Conservation (phyloP, 2,888 invertebrate species). For the Rhabditoides inermis region DNA sequence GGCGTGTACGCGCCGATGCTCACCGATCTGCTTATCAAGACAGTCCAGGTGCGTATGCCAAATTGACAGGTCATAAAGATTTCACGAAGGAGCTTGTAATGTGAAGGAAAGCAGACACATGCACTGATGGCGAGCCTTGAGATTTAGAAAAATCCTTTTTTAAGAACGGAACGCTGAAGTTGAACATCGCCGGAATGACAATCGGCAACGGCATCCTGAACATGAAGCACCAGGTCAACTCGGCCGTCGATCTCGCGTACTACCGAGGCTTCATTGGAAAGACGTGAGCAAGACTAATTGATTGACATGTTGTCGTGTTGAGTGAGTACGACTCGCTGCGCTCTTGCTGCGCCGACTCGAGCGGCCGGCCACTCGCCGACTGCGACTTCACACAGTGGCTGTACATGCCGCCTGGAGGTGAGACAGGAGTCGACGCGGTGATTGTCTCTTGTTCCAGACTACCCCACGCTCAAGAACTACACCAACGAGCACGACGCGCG, state of each 20-base stretch:
- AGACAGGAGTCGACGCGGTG: no score
- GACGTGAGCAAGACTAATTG: no score
- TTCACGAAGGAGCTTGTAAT: no score
- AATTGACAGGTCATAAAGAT: no score
- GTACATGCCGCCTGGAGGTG: slow-evolving; percentile 17
- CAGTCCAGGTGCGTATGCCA: no score
- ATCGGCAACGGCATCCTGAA: slow-evolving; percentile 4
- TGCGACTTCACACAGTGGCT: slow-evolving; percentile 31
- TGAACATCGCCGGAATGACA: slow-evolving; percentile 1
- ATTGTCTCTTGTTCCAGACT: no score
- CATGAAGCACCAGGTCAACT: slow-evolving; percentile 2
- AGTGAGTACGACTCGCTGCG: slow-evolving; percentile 26
- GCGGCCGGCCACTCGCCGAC: slow-evolving; percentile 19
- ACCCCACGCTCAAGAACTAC: no score
- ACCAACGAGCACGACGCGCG: no score
- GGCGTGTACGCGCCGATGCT: slow-evolving; percentile 12
- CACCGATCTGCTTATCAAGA: slow-evolving; percentile 6
- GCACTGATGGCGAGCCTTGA: no score
- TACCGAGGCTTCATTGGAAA: slow-evolving; percentile 8
- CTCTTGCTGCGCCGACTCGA: slow-evolving; percentile 22
- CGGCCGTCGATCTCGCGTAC: slow-evolving; percentile 4
- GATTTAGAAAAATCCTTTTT: no score
- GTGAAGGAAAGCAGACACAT: no score
- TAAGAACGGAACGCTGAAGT: slow-evolving; percentile 16
- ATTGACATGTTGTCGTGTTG: not conserved